Percentiles rank a stretch among this genome's conserved stretches.
These are phyloP conservation scores for Acrocephalus scirpaceus DNA, from an alignment of 2,797 vertebrate genomes.

Conservation along the genomic window DNA sequence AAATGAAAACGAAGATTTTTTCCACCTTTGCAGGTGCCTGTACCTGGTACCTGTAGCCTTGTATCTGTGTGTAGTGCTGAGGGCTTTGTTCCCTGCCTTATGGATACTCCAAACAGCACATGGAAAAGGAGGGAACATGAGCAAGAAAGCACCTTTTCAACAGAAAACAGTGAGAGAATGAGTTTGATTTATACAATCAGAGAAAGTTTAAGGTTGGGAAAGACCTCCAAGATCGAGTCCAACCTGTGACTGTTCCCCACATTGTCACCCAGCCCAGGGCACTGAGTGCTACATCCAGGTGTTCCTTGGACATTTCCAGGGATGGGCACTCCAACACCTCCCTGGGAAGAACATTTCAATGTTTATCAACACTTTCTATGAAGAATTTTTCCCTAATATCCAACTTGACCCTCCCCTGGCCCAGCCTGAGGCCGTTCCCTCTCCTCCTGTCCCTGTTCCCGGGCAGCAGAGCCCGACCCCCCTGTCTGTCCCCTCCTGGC, in stretches of 20 bases:
- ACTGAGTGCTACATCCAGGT: too few relatives aligned
- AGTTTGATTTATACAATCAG: neutral
- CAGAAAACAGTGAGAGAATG: neutral
- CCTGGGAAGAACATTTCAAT: rapidly evolving
- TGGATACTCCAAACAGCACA: rapidly evolving
- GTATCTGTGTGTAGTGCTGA: rapidly evolving
- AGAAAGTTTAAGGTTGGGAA: neutral
- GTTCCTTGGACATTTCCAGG: neutral
- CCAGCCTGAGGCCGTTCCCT: rapidly evolving
- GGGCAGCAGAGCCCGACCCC: rapidly evolving
- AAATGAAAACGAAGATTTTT: neutral
- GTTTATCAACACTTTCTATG: rapidly evolving
- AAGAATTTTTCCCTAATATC: neutral
- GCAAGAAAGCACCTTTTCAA: neutral
- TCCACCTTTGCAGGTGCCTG: neutral
- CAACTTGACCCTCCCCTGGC: rapidly evolving
- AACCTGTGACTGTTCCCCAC: rapidly evolving
- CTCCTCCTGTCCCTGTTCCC: neutral
- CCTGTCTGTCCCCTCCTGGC: rapidly evolving
- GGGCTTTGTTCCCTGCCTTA: neutral
- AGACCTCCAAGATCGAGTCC: neutral
- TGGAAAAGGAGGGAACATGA: neutral
- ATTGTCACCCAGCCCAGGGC: too few relatives aligned
- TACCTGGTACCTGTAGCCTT: too few relatives aligned
- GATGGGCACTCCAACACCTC: neutral